Evolutionary conservation across 35 echinoderm and acorn worm genomes (phyloP).

Genomic region (Eucidaris tribuloides): DNA sequence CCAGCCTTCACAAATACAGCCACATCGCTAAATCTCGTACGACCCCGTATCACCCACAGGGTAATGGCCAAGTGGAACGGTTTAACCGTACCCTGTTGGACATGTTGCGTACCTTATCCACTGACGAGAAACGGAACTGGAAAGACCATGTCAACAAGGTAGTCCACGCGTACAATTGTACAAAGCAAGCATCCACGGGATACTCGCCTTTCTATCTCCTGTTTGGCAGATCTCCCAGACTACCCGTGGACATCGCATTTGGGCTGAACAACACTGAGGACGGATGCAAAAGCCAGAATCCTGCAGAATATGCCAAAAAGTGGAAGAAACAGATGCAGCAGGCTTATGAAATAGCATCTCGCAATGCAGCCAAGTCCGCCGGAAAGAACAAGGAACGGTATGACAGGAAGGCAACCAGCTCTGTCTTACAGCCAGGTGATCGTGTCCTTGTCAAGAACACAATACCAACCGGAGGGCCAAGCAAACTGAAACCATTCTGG

Average conservation of each 20-base stretch:
- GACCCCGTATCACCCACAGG: constrained; percentile 43
- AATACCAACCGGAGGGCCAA: too few species aligned
- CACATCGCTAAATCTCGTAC: constrained; percentile 27
- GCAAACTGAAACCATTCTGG: too few species aligned
- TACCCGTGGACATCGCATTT: constrained; percentile 2
- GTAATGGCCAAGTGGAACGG: constrained; percentile 34
- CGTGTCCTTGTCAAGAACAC: too few species aligned
- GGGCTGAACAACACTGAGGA: neutral
- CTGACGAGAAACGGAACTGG: neutral
- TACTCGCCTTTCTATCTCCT: constrained; percentile 16
- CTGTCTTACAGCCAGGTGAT: too few species aligned
- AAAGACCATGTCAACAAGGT: constrained; percentile 45
- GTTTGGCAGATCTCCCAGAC: neutral
- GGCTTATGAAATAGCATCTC: constrained; percentile 8
- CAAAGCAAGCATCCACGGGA: constrained; percentile 22
- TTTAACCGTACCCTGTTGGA: constrained; percentile 29
- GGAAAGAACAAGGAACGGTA: too few species aligned
- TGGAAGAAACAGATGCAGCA: constrained; percentile 1
- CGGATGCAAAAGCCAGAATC: neutral
- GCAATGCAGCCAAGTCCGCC: too few species aligned
- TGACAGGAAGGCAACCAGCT: too few species aligned
- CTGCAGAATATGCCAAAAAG: neutral
- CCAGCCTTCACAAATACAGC: constrained; percentile 2
- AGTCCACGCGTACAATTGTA: constrained; percentile 72
- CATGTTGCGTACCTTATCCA: neutral